Evolutionary conservation across 2,888 invertebrate species (phyloP).

Genomic region (Teleiodes luculella): DNA sequence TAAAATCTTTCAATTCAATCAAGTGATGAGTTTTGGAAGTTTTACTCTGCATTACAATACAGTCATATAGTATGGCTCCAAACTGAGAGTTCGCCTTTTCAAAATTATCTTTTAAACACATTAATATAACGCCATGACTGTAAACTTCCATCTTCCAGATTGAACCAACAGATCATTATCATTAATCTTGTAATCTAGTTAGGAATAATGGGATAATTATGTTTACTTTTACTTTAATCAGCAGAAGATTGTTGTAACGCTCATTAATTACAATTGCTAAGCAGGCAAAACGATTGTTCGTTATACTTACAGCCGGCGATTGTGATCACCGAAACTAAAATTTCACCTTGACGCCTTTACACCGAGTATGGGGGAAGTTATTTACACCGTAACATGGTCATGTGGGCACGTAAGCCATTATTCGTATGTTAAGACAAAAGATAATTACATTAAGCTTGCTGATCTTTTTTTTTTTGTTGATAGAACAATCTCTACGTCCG

Average conservation of each 20-base stretch:
- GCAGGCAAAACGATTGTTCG: constrained; percentile 3
- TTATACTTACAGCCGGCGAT: background rate
- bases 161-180: background rate
- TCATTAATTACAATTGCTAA: constrained; percentile 7
- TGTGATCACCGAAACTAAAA: background rate
- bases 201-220: background rate
- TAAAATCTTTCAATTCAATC: no score
- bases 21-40: no score
- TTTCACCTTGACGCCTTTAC: constrained; percentile 1
- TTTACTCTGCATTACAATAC: no score
- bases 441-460: no score
- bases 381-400: background rate
- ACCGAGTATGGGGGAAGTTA: background rate
- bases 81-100: no score
- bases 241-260: background rate
- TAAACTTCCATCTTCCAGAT: background rate
- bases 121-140: no score
- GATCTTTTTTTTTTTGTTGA: no score
- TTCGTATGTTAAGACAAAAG: background rate
- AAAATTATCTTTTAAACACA: no score
- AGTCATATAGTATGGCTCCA: no score
- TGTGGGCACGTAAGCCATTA: background rate
- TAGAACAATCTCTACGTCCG: no score
- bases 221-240: background rate
- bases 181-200: background rate